A percentile compares a stretch with the other conserved stretches of the same genome.
Evolutionary conservation across 2,888 invertebrate genomes (phyloP).

Genomic region (Machimus atricapillus): DNA sequence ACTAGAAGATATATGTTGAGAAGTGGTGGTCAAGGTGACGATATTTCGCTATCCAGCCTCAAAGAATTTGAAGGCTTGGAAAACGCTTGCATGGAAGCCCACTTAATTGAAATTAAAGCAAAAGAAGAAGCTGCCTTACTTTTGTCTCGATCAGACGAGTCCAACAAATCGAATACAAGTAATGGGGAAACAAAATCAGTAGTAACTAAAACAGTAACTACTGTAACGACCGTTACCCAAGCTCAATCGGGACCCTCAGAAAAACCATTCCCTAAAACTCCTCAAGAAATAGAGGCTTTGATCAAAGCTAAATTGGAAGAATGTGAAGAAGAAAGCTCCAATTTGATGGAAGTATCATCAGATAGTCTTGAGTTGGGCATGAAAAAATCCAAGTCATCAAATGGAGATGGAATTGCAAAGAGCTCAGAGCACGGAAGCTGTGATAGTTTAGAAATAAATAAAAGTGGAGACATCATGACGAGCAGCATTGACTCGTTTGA

Average conservation of each 20-base stretch:
- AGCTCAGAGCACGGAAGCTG: constrained; percentile 69
- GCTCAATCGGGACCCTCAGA: constrained; percentile 45
- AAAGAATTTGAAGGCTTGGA: constrained; percentile 94
- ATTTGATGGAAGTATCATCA: constrained; percentile 68
- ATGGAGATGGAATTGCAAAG: constrained; percentile 58
- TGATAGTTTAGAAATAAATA: constrained; percentile 73
- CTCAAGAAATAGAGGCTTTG: constrained; percentile 56
- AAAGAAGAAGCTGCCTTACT: constrained; percentile 85
- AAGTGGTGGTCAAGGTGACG: constrained; percentile 81
- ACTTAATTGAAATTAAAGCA: constrained; percentile 81
- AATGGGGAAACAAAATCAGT: constrained; percentile 51
- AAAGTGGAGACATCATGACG: constrained; percentile 65
- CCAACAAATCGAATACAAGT: constrained; percentile 59
- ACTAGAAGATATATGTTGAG: constrained; percentile 75
- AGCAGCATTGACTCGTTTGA: constrained; percentile 66
- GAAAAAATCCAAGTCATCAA: constrained; percentile 53
- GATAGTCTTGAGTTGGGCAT: constrained; percentile 67
- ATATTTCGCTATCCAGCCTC: constrained; percentile 83
- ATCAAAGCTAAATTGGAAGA: constrained; percentile 61
- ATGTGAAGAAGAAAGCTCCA: constrained; percentile 56
- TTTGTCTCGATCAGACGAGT: constrained; percentile 64
- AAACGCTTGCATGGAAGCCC: constrained; percentile 84
- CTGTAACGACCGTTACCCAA: constrained; percentile 53
- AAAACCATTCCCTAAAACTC: constrained; percentile 47
- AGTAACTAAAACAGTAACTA: constrained; percentile 53